A percentile compares a stretch with the other conserved stretches of the same genome.
phyloP scores from a whole-genome alignment of 1,140 invertebrate species.

The Maniola jurtina region DNA sequence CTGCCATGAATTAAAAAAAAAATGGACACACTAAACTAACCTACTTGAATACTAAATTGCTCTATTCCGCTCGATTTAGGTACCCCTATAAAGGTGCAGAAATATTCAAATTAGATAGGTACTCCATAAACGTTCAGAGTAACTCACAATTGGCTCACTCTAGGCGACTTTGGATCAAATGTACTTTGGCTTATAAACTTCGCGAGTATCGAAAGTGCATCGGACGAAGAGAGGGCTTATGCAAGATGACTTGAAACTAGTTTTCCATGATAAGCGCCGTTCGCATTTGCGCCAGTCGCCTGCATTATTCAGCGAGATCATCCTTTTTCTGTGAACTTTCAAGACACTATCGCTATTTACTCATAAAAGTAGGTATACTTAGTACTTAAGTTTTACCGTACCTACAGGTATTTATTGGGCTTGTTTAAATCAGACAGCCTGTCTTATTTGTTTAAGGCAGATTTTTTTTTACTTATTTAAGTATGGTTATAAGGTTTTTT shows the following conservation, averaged over 20 bases:
- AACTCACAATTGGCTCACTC: neutral
- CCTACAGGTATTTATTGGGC: too few species aligned
- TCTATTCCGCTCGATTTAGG: too few species aligned
- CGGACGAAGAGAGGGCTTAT: slow-evolving; percentile 21
- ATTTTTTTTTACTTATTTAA: too few species aligned
- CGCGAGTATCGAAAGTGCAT: slow-evolving; percentile 27
- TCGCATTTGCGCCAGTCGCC: slow-evolving; percentile 25
- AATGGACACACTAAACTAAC: too few species aligned
- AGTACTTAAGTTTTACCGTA: too few species aligned
- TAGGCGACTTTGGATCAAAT: neutral
- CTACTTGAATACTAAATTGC: too few species aligned
- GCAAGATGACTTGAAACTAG: slow-evolving; percentile 30
- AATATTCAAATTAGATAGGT: neutral
- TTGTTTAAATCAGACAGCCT: too few species aligned
- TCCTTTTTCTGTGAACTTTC: slow-evolving; percentile 26
- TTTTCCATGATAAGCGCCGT: slow-evolving; percentile 28
- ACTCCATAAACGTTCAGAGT: neutral
- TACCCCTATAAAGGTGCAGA: too few species aligned
- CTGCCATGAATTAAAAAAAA: too few species aligned
- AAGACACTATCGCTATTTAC: neutral
- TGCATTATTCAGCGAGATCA: slow-evolving; percentile 33
- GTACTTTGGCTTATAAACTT: slow-evolving; percentile 15
- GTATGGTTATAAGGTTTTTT: too few species aligned
- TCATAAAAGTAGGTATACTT: too few species aligned
- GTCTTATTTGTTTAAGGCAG: too few species aligned